These are phyloP conservation scores for Lycocerus yunnanus DNA, from an alignment of 2,888 invertebrate species.

Conservation along the genomic window DNA sequence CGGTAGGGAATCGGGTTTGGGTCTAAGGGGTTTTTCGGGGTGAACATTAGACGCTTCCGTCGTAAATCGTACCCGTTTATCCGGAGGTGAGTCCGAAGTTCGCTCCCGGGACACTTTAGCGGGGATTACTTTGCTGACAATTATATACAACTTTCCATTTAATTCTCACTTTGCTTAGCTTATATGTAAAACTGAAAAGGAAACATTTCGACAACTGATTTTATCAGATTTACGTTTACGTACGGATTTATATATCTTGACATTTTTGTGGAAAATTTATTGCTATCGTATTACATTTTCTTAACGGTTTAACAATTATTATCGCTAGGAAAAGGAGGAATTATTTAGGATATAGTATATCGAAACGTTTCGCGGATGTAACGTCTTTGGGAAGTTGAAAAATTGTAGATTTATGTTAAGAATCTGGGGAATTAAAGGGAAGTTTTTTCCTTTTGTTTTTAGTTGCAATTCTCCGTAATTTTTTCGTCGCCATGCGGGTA, in stretches of 20 bases:
- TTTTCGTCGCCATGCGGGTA: background rate
- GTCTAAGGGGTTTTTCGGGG: slow-evolving; percentile 60
- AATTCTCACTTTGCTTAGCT: slow-evolving; percentile 26
- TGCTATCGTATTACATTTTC: background rate
- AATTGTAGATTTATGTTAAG: background rate
- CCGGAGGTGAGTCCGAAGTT: slow-evolving; percentile 60
- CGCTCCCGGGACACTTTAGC: slow-evolving; percentile 61
- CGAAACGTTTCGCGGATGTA: background rate
- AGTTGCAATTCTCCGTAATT: background rate
- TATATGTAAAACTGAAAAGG: slow-evolving; percentile 20
- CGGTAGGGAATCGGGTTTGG: slow-evolving; percentile 20
- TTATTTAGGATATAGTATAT: background rate
- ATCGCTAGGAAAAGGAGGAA: background rate
- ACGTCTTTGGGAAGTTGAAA: background rate
- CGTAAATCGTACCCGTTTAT: slow-evolving; percentile 64
- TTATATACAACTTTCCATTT: slow-evolving; percentile 54
- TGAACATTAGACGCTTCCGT: slow-evolving; percentile 60
- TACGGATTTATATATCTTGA: background rate
- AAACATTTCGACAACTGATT: slow-evolving; percentile 15
- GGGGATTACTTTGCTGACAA: slow-evolving; percentile 63
- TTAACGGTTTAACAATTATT: slow-evolving; percentile 3
- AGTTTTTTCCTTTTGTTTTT: background rate
- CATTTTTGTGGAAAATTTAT: background rate
- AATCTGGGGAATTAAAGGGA: background rate
- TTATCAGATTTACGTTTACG: background rate